phyloP scores from a whole-genome alignment of 2,113 vertebrate genomes.

The Numenius arquata region DNA sequence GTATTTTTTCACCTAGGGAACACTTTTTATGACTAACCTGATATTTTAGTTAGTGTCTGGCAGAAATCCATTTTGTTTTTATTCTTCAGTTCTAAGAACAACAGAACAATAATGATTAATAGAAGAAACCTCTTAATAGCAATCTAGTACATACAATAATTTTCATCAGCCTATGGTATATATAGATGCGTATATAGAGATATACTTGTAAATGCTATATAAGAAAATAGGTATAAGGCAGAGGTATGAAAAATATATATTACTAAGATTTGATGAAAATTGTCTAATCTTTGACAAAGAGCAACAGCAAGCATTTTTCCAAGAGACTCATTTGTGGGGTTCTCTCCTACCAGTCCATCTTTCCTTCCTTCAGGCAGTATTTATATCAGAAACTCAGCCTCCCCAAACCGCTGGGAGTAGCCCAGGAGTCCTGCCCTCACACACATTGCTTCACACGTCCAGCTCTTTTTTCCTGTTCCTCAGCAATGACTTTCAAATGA shows the following conservation, averaged over 20 bases:
- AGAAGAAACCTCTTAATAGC: not conserved
- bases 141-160: not conserved
- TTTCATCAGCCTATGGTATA: not conserved
- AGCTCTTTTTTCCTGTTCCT: not conserved
- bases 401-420: not conserved
- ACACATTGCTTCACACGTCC: accelerated
- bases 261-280: not conserved
- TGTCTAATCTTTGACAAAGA: not conserved
- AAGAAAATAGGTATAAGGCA: not conserved
- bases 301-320: not conserved
- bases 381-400: not conserved
- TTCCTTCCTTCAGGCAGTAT: not conserved
- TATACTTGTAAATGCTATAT: not conserved
- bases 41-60: not conserved
- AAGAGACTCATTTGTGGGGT: not conserved
- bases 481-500: not conserved
- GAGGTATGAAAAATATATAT: not conserved
- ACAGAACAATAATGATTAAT: not conserved
- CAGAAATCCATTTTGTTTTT: not conserved
- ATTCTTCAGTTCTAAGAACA: not conserved
- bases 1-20: not conserved
- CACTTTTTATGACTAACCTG: not conserved
- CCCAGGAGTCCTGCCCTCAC: not conserved
- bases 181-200: not conserved
- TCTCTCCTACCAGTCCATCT: not conserved